Conservation (phyloP, 2,113 vertebrate genomes). For the Triplophysa siluroides region DNA sequence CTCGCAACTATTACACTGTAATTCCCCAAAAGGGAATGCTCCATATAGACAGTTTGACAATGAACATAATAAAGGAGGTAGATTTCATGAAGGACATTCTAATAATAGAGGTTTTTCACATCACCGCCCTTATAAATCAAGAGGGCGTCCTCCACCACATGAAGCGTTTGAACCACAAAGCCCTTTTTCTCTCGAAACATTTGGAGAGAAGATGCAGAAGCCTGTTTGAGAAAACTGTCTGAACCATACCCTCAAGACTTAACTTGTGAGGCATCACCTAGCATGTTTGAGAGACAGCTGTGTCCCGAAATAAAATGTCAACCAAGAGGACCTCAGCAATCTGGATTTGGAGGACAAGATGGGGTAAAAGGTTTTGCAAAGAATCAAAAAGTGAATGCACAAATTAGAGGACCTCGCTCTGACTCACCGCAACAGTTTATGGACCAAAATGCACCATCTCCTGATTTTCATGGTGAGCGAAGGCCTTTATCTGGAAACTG, state of each 20-base stretch:
- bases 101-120: background rate
- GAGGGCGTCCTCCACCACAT: background rate
- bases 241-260: background rate
- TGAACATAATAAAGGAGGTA: background rate
- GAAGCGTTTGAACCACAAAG: background rate
- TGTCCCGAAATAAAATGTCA: slow-evolving; percentile 42
- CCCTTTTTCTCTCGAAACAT: background rate
- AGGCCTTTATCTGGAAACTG: slow-evolving; percentile 54
- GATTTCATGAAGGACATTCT: slow-evolving; percentile 24
- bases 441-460: slow-evolving; percentile 71
- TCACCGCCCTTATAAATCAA: background rate
- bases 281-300: slow-evolving; percentile 60
- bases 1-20: slow-evolving; percentile 64
- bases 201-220: slow-evolving; percentile 22
- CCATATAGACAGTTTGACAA: background rate
- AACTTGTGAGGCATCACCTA: background rate
- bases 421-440: slow-evolving; percentile 62
- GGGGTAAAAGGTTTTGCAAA: slow-evolving; percentile 35
- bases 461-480: slow-evolving; percentile 52
- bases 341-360: slow-evolving; percentile 29
- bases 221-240: background rate
- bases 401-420: slow-evolving; percentile 18
- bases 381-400: background rate
- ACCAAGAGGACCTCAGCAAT: slow-evolving; percentile 32
- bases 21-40: slow-evolving; percentile 58